Percentiles rank a stretch among this genome's conserved stretches.
Evolutionary conservation across 37 sponge, comb jelly and placozoan species (phyloP).

Genomic region (Diacarnus erythraeanus): DNA sequence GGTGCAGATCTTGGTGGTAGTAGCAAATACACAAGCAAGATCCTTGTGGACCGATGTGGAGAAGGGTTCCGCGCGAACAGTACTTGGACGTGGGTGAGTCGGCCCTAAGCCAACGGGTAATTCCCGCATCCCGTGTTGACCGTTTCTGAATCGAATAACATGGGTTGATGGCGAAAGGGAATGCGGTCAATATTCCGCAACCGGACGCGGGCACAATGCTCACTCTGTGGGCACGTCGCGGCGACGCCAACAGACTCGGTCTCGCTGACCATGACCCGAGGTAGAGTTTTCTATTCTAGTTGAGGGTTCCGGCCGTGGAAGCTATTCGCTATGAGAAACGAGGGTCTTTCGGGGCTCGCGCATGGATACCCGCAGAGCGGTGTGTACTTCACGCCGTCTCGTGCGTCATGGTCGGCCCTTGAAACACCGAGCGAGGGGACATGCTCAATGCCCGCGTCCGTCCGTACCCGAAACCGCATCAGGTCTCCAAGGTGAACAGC

Average conservation of each 20-base stretch:
- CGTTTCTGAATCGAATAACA: conserved; percentile 14
- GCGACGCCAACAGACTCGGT: conserved; percentile 63
- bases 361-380: conserved; percentile 61
- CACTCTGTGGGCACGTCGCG: conserved; percentile 27
- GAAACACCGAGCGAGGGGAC: conserved; percentile 68
- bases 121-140: conserved; percentile 9
- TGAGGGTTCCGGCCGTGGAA: conserved; percentile 60
- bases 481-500: conserved; percentile 78
- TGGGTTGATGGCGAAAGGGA: conserved; percentile 66
- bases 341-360: conserved; percentile 75
- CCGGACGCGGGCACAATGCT: conserved; percentile 53
- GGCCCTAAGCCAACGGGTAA: conserved; percentile 70
- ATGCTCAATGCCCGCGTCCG: conserved; percentile 52
- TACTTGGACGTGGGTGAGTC: conserved; percentile 85
- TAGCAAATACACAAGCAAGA: conserved; percentile 87
- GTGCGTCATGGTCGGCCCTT: conserved; percentile 64
- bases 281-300: conserved; percentile 80
- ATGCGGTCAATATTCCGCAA: conserved; percentile 87
- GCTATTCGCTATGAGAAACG: too few species aligned
- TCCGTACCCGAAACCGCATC: conserved; percentile 69
- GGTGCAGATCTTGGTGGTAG: conserved; percentile 93
- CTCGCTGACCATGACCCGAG: conserved; percentile 56
- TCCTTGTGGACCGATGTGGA: conserved; percentile 83
- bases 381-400: conserved; percentile 57
- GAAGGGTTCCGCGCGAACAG: conserved; percentile 87